Evolutionary conservation across 2,113 vertebrate species (phyloP).

Genomic region (Lamprotornis superbus): DNA sequence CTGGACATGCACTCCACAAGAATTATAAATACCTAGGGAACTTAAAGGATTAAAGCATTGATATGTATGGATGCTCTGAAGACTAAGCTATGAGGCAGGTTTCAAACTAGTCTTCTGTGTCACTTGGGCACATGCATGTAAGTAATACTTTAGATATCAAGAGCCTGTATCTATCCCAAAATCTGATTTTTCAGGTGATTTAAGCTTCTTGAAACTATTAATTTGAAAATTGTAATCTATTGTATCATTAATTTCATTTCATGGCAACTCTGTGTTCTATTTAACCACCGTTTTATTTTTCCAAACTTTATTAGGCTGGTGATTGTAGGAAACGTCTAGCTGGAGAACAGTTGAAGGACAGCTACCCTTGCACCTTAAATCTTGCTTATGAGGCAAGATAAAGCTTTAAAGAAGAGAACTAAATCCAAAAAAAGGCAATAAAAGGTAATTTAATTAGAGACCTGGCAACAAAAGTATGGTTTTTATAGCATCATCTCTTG

Average conservation of each 20-base stretch:
- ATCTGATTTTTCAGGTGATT: not conserved
- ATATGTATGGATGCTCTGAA: not conserved
- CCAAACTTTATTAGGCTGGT: not conserved
- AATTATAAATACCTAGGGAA: not conserved
- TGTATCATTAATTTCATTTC: not conserved
- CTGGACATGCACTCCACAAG: not conserved
- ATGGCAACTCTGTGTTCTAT: not conserved
- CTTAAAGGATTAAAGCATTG: not conserved
- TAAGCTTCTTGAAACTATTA: not conserved
- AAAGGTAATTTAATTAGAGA: slow-evolving; percentile 63
- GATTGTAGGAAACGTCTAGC: not conserved
- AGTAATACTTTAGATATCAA: not conserved
- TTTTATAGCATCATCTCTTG: slow-evolving; percentile 46
- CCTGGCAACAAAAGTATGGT: slow-evolving; percentile 40
- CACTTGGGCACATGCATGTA: not conserved
- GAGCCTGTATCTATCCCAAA: not conserved
- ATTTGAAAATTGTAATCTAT: not conserved
- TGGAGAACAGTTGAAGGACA: slow-evolving; percentile 44
- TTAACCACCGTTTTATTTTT: slow-evolving; percentile 4
- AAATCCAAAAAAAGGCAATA: slow-evolving; percentile 28
- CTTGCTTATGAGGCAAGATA: slow-evolving; percentile 33
- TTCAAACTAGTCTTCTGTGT: not conserved
- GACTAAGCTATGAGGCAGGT: not conserved
- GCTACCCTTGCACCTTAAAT: slow-evolving; percentile 29
- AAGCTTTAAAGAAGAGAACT: slow-evolving; percentile 46